A percentile compares a stretch with the other conserved stretches of the same genome.
These are phyloP conservation scores for Clarias macrocephalus DNA, from an alignment of 2,113 vertebrate species.

Conservation along the genomic window DNA sequence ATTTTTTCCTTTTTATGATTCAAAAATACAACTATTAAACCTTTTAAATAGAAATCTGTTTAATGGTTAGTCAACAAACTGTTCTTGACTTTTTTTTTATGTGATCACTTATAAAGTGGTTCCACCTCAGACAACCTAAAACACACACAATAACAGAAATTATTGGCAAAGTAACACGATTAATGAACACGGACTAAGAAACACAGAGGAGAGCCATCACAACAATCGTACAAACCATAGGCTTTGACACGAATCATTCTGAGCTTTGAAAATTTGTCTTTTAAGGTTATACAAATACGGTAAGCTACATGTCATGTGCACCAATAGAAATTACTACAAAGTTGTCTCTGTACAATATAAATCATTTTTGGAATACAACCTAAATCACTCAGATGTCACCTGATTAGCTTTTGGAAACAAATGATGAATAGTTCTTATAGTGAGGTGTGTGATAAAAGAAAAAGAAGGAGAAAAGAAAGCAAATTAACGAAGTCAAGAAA, in stretches of 20 bases:
- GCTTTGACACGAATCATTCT: not conserved
- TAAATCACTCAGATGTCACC: constrained; percentile 11
- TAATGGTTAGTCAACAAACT: constrained; percentile 20
- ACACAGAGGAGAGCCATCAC: not conserved
- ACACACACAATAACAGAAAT: constrained; percentile 12
- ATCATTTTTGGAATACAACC: constrained; percentile 88
- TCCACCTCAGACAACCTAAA: constrained; percentile 20
- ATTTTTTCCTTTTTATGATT: too few relatives aligned
- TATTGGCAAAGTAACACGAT: not conserved
- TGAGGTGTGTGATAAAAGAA: constrained; percentile 56
- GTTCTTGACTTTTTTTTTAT: not conserved
- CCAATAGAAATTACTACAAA: constrained; percentile 98
- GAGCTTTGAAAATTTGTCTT: constrained; percentile 1
- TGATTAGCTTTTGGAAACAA: constrained; percentile 24
- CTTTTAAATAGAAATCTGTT: not conserved
- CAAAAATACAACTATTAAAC: not conserved
- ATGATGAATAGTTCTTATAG: constrained; percentile 60
- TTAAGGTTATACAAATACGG: not conserved
- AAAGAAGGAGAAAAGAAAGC: not conserved
- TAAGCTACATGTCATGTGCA: constrained; percentile 20
- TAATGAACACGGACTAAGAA: constrained; percentile 1
- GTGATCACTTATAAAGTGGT: not conserved
- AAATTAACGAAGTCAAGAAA: not conserved
- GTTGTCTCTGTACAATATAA: constrained; percentile 98
- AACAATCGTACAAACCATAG: not conserved